A percentile compares a stretch with the other conserved stretches of the same genome.
Evolutionary conservation across 2,797 vertebrate genomes (phyloP).

Genomic region (Spondyliosoma cantharus): DNA sequence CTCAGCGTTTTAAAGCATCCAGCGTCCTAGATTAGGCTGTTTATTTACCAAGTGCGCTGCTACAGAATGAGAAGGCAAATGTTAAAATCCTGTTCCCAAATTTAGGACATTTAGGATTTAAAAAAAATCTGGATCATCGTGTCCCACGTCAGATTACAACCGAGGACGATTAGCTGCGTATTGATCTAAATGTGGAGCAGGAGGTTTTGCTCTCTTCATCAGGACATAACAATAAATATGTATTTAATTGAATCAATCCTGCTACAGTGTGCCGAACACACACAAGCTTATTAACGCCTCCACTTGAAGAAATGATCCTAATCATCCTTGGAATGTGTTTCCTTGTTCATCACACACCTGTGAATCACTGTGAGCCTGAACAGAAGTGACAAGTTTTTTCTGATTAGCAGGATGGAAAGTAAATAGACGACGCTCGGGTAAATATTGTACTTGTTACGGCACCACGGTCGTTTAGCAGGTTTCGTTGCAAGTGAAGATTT

Average conservation of each 20-base stretch:
- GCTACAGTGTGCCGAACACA: no score
- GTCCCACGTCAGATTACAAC: constrained; percentile 27
- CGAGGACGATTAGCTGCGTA: constrained; percentile 22
- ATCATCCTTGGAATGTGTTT: neutral
- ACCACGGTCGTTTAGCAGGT: no score
- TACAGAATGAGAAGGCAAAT: neutral
- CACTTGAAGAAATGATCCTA: neutral
- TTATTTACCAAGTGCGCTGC: constrained; percentile 27
- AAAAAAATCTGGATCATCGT: constrained; percentile 26
- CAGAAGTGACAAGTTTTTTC: neutral
- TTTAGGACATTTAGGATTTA: constrained; percentile 20
- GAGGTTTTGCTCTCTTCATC: neutral
- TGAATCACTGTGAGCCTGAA: constrained; percentile 1
- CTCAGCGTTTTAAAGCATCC: constrained; percentile 21
- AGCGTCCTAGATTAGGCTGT: neutral
- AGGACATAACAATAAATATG: no score
- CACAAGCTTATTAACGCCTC: constrained; percentile 1
- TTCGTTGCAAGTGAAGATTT: no score
- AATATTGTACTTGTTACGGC: neutral
- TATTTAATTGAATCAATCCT: no score
- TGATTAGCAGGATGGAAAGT: no score
- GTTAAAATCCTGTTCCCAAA: constrained; percentile 1
- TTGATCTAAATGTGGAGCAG: neutral
- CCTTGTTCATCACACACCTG: constrained; percentile 5
- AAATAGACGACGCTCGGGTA: no score